Evolutionary conservation across 2,888 invertebrate genomes (phyloP), one percentile per base, ranked within the genome.

Genomic region (Macroteleia sp.): DNA sequence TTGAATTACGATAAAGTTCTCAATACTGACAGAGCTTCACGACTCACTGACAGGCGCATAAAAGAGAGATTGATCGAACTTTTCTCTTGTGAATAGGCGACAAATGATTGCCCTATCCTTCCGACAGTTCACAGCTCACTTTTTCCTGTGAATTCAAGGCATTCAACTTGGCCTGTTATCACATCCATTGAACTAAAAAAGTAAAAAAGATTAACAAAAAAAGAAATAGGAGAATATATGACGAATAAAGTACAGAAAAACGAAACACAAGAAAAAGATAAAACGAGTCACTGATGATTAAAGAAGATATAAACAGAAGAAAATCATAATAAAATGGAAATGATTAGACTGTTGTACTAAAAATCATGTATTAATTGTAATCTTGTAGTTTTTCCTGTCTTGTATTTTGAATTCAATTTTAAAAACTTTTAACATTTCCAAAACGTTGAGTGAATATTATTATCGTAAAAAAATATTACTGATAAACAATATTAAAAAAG

Each of bases 61-160:
- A 84, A 84, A 78, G 77, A 48, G 81, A 82, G 84, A 84, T 83
- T 82, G 83, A 84, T 84, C 83, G 83, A 79, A 77, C 75, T 82
- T 81, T 82, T 82, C 82, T 82, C 77, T 69, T 36, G 80, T 64
- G 73, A 75, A 73, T 71, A 57, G 80, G 81, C 81, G 82, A 82
- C 81, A 82, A 82, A 81, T 79, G 82, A 80, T 81, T 52, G 79
- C 70, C 64, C 62, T 75, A 66, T 73, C 69, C 77, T 59, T 66
- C 50, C 67, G 59, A 69, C 54, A 50, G 50, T 69, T 57, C 69
- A 61, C 69, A 62, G 62, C 57, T 79, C 71, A 70, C 70, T 79
- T 71, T 78, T 74, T 79, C 46, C 59, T 59, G 34, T 56, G 30
- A 57, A 54, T 75, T 75, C 75, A 54, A 62, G 69, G 62, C 61